phyloP scores from a whole-genome alignment of 2,113 vertebrate genomes.

The Prolemur simus region DNA sequence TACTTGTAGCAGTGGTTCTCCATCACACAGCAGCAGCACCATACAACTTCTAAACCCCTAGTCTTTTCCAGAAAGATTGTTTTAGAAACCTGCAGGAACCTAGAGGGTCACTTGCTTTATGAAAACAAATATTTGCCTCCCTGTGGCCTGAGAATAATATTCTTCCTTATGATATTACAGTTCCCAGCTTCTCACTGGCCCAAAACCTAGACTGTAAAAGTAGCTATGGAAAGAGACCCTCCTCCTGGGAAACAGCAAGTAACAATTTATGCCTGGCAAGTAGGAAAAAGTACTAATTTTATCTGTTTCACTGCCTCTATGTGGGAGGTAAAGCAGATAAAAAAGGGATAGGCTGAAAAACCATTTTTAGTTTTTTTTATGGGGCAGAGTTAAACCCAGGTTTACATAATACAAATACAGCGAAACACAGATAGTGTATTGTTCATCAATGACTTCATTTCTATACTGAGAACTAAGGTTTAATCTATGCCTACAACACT shows the following conservation, averaged over 20 bases:
- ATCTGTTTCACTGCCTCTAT: conserved; percentile 9
- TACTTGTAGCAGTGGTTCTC: too few relatives aligned
- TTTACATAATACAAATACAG: neutral
- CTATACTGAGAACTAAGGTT: neutral
- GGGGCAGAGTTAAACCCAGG: neutral
- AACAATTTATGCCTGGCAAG: conserved; percentile 47
- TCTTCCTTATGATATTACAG: neutral
- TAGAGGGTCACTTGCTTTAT: neutral
- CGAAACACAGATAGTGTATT: neutral
- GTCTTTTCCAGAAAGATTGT: neutral
- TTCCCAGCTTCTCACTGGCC: neutral
- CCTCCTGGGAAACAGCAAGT: conserved; percentile 33
- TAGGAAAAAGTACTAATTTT: conserved; percentile 47
- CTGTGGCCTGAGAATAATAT: neutral
- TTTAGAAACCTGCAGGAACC: neutral
- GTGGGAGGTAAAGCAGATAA: conserved; percentile 33
- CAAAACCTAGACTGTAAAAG: conserved; percentile 32
- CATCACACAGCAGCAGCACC: neutral
- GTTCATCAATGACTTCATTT: neutral
- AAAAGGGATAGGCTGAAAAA: conserved; percentile 24
- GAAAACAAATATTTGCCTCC: neutral
- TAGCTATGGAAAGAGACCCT: neutral
- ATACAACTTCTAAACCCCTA: neutral
- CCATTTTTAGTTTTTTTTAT: conserved; percentile 28
- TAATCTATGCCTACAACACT: neutral